Percentiles rank a stretch among this genome's conserved stretches.
These are phyloP conservation scores for Plumapathes pennacea DNA, from an alignment of 92 coral and sea anemone genomes.

Conservation along the genomic window DNA sequence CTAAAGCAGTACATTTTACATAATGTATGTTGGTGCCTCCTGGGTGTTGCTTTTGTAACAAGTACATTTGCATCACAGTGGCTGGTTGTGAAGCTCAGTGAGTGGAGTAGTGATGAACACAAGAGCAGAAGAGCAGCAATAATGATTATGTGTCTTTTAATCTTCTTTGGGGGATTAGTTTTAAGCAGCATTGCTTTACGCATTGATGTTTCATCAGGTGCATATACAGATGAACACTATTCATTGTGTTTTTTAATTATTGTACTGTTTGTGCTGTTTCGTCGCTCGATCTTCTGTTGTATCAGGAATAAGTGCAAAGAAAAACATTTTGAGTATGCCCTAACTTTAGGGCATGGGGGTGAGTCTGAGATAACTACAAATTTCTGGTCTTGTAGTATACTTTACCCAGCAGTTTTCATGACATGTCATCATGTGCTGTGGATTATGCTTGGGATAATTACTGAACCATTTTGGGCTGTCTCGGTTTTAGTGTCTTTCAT, in stretches of 20 bases:
- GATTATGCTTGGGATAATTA: constrained; percentile 51
- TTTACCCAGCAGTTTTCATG: constrained; percentile 28
- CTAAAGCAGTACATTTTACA: not conserved
- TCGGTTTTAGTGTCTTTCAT: constrained; percentile 24
- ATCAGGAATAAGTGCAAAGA: not conserved
- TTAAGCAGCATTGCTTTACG: not conserved
- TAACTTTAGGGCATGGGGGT: not conserved
- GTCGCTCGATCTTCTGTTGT: not conserved
- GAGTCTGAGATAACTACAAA: not conserved
- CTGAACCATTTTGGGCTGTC: constrained; percentile 68
- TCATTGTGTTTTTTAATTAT: not conserved
- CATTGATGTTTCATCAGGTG: not conserved
- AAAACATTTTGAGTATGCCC: no score
- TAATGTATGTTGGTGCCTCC: not conserved
- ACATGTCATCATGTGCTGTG: constrained; percentile 46
- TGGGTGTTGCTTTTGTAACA: not conserved
- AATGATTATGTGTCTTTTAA: not conserved
- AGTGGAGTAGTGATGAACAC: not conserved
- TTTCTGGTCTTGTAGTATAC: not conserved
- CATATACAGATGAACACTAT: constrained; percentile 1
- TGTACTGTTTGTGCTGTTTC: not conserved
- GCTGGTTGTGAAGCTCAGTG: not conserved
- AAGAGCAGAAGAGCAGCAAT: not conserved
- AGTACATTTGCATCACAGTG: constrained; percentile 1
- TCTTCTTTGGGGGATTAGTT: not conserved